Evolutionary conservation across 2,888 invertebrate species (phyloP).

Genomic region (Nymphalis polychloros): DNA sequence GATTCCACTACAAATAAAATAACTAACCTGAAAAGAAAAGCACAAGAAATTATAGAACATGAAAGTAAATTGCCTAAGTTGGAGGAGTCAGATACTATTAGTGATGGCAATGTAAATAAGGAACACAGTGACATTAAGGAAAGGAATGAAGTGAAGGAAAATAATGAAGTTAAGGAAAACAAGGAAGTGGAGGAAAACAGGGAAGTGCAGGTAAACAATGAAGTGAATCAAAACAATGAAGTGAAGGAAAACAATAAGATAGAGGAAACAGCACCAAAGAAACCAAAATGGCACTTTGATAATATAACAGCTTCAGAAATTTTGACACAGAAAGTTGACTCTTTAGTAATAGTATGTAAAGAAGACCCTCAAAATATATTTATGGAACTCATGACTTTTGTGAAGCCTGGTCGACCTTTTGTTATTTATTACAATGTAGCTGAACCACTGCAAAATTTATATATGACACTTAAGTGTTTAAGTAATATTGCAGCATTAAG

Average conservation of each 20-base stretch:
- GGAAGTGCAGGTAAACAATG: slow-evolving; percentile 13
- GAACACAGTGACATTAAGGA: slow-evolving; percentile 27
- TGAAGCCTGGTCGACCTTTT: slow-evolving; percentile 91
- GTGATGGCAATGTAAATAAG: slow-evolving; percentile 29
- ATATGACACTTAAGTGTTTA: slow-evolving; percentile 87
- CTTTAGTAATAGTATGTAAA: slow-evolving; percentile 89
- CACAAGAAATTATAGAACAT: slow-evolving; percentile 44
- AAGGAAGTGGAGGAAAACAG: slow-evolving; percentile 34
- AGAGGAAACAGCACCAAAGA: slow-evolving; percentile 58
- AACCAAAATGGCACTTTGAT: slow-evolving; percentile 86
- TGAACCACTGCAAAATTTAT: slow-evolving; percentile 93
- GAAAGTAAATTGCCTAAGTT: slow-evolving; percentile 59
- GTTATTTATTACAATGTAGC: slow-evolving; percentile 90
- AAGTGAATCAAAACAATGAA: no score
- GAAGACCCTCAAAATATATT: slow-evolving; percentile 93
- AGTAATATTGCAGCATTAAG: slow-evolving; percentile 88
- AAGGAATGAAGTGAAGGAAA: background rate
- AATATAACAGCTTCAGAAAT: slow-evolving; percentile 85
- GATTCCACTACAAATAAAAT: slow-evolving; percentile 49
- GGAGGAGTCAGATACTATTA: slow-evolving; percentile 34
- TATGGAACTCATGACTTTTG: slow-evolving; percentile 86
- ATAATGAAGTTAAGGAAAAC: no score
- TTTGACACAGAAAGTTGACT: slow-evolving; percentile 85
- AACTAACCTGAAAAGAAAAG: slow-evolving; percentile 60
- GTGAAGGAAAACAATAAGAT: slow-evolving; percentile 25